Base-by-base conservation (phyloP, 2,888 invertebrate species). In the Agrotis segetum region DNA sequence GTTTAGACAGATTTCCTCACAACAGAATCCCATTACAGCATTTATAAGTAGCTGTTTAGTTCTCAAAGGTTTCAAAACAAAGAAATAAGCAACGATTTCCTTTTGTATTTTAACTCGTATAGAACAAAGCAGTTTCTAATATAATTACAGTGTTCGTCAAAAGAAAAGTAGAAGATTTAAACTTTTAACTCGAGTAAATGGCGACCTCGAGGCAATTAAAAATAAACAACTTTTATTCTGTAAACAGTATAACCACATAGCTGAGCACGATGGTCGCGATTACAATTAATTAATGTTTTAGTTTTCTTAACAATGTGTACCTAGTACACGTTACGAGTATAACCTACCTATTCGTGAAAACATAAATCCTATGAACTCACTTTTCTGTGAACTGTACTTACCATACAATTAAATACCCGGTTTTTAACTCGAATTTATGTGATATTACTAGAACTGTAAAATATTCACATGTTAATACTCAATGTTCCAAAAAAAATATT, bases 81-180 rank as follows among this genome's bases (percentile, higher is more conserved):
- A 62, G 21, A 24, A 19, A 40, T 49, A 17, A 65, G 72, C 40
- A 66, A 79, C 56, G 62, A 66, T 66, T 73, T 66, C 34, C 58
- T 62, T 62, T 62, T 53, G 19, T 62, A 53, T 55, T 63, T 55
- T 24, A 49, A 61, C 53, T 64, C 47, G 46, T 34, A 19, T 7
- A 62, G 49, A 47, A 69, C 70, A 76, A 78, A 78, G 52, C 81
- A 40, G n/a, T 81, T 76, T 63, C 47, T 65, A 65, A 77, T 67
- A 71, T 71, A 79, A 77, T 77, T 59, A 76, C 70, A 67, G 58
- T 47, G 64, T 65, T 58, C 21, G 53, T 79, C 53, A 64, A 81
- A 63, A 52, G 52, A 71, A 70, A 70, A 64, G 61, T 56, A 69
- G 34, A 61, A 58, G 49, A 77, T 61, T 70, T 80, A 9, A 76